A percentile compares a stretch with the other conserved stretches of the same genome.
Conservation (phyloP, 1,140 invertebrate species). For the Diploscapter pachys region DNA sequence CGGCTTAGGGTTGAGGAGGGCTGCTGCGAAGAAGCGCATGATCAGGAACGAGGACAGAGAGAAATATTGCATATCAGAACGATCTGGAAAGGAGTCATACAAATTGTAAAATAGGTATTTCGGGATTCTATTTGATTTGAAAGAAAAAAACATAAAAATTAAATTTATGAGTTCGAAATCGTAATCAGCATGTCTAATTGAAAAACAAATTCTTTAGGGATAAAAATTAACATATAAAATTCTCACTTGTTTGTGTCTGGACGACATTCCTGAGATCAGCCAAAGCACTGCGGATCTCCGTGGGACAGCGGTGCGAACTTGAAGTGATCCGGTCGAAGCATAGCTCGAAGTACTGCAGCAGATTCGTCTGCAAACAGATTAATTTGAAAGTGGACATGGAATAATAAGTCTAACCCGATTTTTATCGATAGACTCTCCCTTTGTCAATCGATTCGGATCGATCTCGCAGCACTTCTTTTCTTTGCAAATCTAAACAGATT, state of each 20-base stretch:
- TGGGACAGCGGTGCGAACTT: constrained; percentile 12
- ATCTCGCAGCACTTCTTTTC: constrained; percentile 86
- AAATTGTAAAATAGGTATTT: constrained; percentile 59
- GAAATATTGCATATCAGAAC: constrained; percentile 44
- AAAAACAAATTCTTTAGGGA: not conserved
- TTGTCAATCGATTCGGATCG: constrained; percentile 78
- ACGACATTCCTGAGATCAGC: constrained; percentile 15
- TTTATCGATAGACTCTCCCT: constrained; percentile 72
- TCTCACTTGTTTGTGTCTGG: constrained; percentile 7
- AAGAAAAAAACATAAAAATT: too few relatives aligned
- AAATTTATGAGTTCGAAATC: too few relatives aligned
- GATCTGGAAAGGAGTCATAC: constrained; percentile 59
- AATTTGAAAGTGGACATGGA: too few relatives aligned
- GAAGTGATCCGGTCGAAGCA: constrained; percentile 4
- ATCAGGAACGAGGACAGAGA: constrained; percentile 91
- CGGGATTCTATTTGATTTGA: not conserved
- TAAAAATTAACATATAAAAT: not conserved
- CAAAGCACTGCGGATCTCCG: not conserved
- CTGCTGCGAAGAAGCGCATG: constrained; percentile 86
- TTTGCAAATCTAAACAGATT: constrained; percentile 55
- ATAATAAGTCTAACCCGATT: constrained; percentile 68
- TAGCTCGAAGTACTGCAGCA: constrained; percentile 12
- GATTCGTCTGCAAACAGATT: not conserved
- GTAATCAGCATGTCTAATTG: not conserved
- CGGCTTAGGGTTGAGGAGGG: constrained; percentile 81